These are phyloP conservation scores for Urechis unicinctus DNA, from an alignment of 2,888 invertebrate genomes.

Conservation along the genomic window DNA sequence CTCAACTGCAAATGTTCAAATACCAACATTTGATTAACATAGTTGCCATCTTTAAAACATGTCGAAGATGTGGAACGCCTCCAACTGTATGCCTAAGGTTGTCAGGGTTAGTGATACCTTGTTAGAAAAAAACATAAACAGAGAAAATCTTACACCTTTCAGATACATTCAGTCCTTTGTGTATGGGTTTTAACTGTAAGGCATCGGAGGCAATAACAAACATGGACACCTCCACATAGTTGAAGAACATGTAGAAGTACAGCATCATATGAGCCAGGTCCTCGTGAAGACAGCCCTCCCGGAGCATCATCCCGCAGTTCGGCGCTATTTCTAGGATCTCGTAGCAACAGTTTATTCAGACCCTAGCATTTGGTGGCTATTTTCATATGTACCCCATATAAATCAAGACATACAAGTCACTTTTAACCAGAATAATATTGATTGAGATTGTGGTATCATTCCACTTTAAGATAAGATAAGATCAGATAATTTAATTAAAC, in stretches of 20 bases:
- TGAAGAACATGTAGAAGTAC: conserved; percentile 98
- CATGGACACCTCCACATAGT: conserved; percentile 98
- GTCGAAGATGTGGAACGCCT: conserved; percentile 99
- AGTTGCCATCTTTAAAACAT: too few species aligned
- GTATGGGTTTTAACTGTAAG: conserved; percentile 60
- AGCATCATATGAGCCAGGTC: conserved; percentile 97
- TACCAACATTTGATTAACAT: too few species aligned
- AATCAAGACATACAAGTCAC: too few species aligned
- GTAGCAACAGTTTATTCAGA: conserved; percentile 48
- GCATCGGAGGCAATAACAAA: conserved; percentile 99
- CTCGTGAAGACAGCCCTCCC: conserved; percentile 97
- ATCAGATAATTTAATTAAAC: too few species aligned
- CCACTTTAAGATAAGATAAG: too few species aligned
- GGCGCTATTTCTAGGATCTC: conserved; percentile 98
- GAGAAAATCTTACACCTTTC: neutral
- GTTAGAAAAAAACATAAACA: conserved; percentile 47
- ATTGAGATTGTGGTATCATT: too few species aligned
- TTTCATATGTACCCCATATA: neutral
- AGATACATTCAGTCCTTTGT: neutral
- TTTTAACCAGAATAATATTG: too few species aligned
- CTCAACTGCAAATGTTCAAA: too few species aligned
- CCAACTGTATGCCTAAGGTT: conserved; percentile 99
- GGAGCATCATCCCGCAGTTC: conserved; percentile 97
- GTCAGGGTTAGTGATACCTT: conserved; percentile 87
- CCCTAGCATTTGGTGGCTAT: neutral